A percentile compares a stretch with the other conserved stretches of the same genome.
Evolutionary conservation across 2,888 invertebrate genomes (phyloP).

Genomic region (Litoditis marina): DNA sequence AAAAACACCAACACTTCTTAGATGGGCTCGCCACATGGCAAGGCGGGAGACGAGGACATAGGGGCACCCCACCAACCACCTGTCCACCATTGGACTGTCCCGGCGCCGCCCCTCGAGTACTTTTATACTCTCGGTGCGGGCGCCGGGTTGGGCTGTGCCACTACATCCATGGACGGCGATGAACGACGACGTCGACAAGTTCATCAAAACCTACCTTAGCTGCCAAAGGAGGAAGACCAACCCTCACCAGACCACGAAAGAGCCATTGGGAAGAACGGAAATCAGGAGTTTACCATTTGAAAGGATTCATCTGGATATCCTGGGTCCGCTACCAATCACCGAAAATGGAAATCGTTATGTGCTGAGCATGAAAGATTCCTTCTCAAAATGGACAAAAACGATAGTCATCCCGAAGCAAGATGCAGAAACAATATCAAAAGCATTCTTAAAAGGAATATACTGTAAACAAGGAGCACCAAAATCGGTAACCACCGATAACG

Average conservation of each 20-base stretch:
- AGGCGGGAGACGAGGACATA: too few relatives aligned
- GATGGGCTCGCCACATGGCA: too few relatives aligned
- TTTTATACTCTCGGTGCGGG: too few relatives aligned
- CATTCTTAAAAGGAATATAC: constrained; percentile 6
- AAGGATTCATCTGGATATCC: constrained; percentile 17
- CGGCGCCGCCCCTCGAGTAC: too few relatives aligned
- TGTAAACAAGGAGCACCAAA: constrained; percentile 10
- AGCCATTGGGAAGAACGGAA: constrained; percentile 12
- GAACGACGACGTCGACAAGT: background rate
- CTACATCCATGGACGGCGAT: constrained; percentile 17
- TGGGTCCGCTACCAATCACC: constrained; percentile 22
- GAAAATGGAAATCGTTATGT: constrained; percentile 14
- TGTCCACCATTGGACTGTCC: too few relatives aligned
- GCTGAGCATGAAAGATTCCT: constrained; percentile 9
- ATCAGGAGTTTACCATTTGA: constrained; percentile 9
- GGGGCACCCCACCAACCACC: too few relatives aligned
- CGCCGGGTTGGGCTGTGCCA: too few relatives aligned
- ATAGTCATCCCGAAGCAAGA: constrained; percentile 5
- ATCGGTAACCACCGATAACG: constrained; percentile 17
- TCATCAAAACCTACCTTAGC: constrained; percentile 1
- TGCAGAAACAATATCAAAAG: background rate
- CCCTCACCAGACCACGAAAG: constrained; percentile 9
- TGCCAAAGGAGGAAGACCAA: constrained; percentile 16
- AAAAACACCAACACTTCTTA: too few relatives aligned
- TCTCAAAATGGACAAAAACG: constrained; percentile 17